Base-by-base conservation (phyloP, 2,888 invertebrate genomes). In the Amaurobius ferox region DNA sequence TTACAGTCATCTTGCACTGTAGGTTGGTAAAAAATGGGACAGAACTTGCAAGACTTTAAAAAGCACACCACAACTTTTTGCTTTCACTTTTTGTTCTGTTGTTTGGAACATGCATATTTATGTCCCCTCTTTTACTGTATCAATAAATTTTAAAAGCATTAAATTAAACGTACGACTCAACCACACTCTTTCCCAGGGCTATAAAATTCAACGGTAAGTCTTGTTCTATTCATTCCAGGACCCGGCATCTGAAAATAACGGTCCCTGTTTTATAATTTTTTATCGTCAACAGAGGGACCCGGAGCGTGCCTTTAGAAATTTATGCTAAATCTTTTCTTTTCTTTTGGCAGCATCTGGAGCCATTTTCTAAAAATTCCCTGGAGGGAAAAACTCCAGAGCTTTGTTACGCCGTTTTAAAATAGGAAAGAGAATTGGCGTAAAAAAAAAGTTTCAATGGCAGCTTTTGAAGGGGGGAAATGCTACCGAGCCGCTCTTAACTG, bases 221-320 rank as follows among this genome's bases (percentile, higher is more conserved):
- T 1, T 23, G 23, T 1, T 3, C 55, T 5, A 55, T 55, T 55
- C 55, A 23, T 55, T 55, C 55, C 23, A 23, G 55, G 5, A 23
- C 0, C 3, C 55, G 55, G 23, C 55, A 55, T 55, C 19, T 55
- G 55, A 55, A 55, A 55, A 23, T 55, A 55, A 55, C 55, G 55
- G 19, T 23, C 55, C 35, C 6, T 23, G 7, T 44, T 16, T 35
- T 44, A 2, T 7, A 55, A 44, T 55, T 55, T 55, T 55, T 55
- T 23, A 44, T 2, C 44, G 44, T 16, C 16, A 55, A 55, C 19
- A 55, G 23, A 23, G 11, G 23, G 23, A 13, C 16, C 44, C 44
- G n/a, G 16, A 44, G 44, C 44, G 44, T 13, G 23, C 55, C 55
- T 55, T 55, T 55, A 55, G 55, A 55, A 55, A 55, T 55, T 55